These are phyloP conservation scores for Diaperis boleti DNA, from an alignment of 2,888 invertebrate genomes.

Conservation along the genomic window DNA sequence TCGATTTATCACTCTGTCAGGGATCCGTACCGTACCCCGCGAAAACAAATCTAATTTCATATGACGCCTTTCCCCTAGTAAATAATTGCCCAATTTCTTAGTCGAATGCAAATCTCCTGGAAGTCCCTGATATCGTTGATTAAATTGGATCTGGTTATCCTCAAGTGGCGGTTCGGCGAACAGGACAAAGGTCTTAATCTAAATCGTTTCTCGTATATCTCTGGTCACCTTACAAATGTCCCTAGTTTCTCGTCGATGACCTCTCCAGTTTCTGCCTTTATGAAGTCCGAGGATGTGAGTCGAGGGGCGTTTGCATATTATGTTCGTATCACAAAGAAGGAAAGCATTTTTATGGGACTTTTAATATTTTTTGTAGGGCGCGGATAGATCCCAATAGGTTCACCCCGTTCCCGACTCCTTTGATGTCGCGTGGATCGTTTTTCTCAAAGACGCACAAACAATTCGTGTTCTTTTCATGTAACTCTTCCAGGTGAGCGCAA, in stretches of 20 bases:
- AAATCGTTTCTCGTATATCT: constrained; percentile 22
- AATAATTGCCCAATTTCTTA: constrained; percentile 19
- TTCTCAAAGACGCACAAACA: too few relatives aligned
- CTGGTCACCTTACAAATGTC: constrained; percentile 8
- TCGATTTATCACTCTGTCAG: background rate
- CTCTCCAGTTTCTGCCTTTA: background rate
- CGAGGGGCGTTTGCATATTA: too few relatives aligned
- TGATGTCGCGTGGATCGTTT: too few relatives aligned
- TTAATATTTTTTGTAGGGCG: too few relatives aligned
- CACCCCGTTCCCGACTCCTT: too few relatives aligned
- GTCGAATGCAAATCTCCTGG: constrained; percentile 7
- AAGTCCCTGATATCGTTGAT: constrained; percentile 17
- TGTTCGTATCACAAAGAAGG: too few relatives aligned
- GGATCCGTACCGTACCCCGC: background rate
- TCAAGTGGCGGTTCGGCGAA: constrained; percentile 15
- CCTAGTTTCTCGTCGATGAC: too few relatives aligned
- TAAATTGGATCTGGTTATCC: constrained; percentile 30
- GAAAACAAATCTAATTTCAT: background rate
- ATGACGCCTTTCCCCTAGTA: background rate
- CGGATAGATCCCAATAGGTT: too few relatives aligned
- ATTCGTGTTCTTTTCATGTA: too few relatives aligned
- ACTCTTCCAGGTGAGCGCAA: too few relatives aligned
- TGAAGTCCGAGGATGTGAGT: background rate
- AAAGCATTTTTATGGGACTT: too few relatives aligned
- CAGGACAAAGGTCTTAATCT: constrained; percentile 27